A percentile compares a stretch with the other conserved stretches of the same genome.
These are phyloP conservation scores for Apomyelois bistriatella DNA, from an alignment of 2,888 invertebrate genomes.

Conservation along the genomic window DNA sequence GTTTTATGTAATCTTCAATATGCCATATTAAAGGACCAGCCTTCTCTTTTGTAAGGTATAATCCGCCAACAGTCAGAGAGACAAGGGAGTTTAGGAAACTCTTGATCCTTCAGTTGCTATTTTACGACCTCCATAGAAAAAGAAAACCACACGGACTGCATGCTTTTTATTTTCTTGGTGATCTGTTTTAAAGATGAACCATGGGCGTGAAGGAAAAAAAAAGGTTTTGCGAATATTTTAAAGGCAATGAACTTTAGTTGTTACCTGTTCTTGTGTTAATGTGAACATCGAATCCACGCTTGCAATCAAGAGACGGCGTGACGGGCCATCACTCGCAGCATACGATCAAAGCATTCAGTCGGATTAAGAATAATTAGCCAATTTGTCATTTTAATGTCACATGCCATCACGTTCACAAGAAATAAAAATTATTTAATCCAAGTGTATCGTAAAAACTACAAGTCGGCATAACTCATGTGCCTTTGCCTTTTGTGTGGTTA, in stretches of 20 bases:
- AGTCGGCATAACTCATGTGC: constrained; percentile 72
- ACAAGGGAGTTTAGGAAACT: too few species aligned
- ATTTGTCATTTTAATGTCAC: constrained; percentile 80
- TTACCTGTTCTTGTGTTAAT: constrained; percentile 17
- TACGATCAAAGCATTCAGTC: constrained; percentile 65
- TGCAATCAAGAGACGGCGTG: constrained; percentile 45
- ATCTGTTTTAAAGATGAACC: too few species aligned
- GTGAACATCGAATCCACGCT: constrained; percentile 30
- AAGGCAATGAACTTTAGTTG: constrained; percentile 48
- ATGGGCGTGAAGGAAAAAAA: not conserved
- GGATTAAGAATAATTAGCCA: constrained; percentile 78
- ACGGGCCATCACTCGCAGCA: constrained; percentile 53
- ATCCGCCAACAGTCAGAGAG: too few species aligned
- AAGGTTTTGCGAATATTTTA: constrained; percentile 24
- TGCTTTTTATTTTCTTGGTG: too few species aligned
- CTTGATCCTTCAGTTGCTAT: too few species aligned
- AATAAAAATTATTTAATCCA: constrained; percentile 73
- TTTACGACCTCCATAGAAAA: too few species aligned
- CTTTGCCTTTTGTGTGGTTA: constrained; percentile 69
- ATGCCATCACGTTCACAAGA: constrained; percentile 73
- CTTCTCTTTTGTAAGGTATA: too few species aligned
- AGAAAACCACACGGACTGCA: too few species aligned
- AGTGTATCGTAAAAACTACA: constrained; percentile 74
- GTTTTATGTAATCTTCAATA: too few species aligned
- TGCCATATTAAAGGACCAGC: too few species aligned